A percentile compares a stretch with the other conserved stretches of the same genome.
Conservation (phyloP, 1,140 invertebrate genomes). For the Homarus americanus region DNA sequence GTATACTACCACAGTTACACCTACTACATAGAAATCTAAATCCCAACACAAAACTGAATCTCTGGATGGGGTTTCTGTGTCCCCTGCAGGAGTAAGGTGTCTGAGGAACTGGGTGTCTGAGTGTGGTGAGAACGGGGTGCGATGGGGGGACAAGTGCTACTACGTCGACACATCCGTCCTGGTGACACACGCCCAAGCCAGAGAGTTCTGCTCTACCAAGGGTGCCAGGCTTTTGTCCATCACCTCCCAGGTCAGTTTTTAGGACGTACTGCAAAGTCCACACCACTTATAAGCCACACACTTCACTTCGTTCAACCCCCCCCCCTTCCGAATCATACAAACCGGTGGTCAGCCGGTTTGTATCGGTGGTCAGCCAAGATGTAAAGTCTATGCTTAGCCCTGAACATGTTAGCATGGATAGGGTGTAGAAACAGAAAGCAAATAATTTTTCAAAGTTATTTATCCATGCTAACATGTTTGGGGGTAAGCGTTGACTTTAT, state of each 20-base stretch:
- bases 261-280: no score
- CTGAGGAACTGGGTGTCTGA: slow-evolving; percentile 79
- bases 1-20: no score
- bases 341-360: neutral
- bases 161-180: slow-evolving; percentile 72
- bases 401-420: no score
- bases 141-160: slow-evolving; percentile 80
- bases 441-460: no score
- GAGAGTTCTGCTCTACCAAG: slow-evolving; percentile 63
- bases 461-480: no score
- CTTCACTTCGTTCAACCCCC: neutral
- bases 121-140: slow-evolving; percentile 79
- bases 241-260: slow-evolving; percentile 78
- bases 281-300: neutral
- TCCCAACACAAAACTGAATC: no score
- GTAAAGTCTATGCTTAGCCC: no score
- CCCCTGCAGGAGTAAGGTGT: slow-evolving; percentile 76
- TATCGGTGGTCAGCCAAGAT: neutral
- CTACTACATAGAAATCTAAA: no score
- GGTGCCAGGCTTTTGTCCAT: slow-evolving; percentile 81
- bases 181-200: slow-evolving; percentile 79
- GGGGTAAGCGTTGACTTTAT: no score
- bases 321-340: neutral
- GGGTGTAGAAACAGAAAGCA: no score
- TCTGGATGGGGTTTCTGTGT: neutral